phyloP scores from a whole-genome alignment of 1,140 invertebrate genomes.

The Nautilus pompilius region DNA sequence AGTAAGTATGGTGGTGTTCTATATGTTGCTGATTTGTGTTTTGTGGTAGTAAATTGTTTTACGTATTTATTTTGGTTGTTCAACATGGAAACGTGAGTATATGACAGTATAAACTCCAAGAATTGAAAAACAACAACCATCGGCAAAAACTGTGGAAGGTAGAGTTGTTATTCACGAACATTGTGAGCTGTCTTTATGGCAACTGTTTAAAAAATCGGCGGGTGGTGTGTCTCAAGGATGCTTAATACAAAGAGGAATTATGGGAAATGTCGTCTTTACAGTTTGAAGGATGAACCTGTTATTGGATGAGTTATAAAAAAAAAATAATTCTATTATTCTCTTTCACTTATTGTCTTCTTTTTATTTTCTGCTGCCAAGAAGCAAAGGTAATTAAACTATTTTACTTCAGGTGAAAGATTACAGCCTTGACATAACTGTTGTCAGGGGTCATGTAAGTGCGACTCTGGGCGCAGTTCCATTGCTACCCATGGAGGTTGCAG shows the following conservation, averaged over 20 bases:
- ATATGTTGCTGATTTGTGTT: neutral
- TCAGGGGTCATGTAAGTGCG: conserved; percentile 5
- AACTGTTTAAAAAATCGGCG: neutral
- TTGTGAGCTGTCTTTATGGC: too few relatives aligned
- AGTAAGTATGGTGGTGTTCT: neutral
- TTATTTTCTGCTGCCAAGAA: too few relatives aligned
- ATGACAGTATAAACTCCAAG: neutral
- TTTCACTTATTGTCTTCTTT: too few relatives aligned
- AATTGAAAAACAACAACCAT: neutral
- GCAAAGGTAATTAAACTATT: conserved; percentile 3
- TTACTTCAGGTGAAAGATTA: conserved; percentile 29
- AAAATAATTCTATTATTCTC: conserved; percentile 6
- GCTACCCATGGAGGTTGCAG: too few relatives aligned
- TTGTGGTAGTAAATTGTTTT: neutral
- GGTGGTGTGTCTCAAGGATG: neutral
- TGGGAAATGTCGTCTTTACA: neutral
- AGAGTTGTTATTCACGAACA: too few relatives aligned
- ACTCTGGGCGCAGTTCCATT: neutral
- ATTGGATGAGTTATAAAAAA: conserved; percentile 14
- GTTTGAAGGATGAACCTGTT: conserved; percentile 7
- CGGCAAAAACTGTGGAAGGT: conserved; percentile 4
- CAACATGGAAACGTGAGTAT: neutral
- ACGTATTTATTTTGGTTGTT: neutral
- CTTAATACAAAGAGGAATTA: conserved; percentile 7
- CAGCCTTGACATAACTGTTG: conserved; percentile 22